Percentiles rank a stretch among this genome's conserved stretches.
Conservation (phyloP, 2,113 vertebrate species). For the Channa maculata region DNA sequence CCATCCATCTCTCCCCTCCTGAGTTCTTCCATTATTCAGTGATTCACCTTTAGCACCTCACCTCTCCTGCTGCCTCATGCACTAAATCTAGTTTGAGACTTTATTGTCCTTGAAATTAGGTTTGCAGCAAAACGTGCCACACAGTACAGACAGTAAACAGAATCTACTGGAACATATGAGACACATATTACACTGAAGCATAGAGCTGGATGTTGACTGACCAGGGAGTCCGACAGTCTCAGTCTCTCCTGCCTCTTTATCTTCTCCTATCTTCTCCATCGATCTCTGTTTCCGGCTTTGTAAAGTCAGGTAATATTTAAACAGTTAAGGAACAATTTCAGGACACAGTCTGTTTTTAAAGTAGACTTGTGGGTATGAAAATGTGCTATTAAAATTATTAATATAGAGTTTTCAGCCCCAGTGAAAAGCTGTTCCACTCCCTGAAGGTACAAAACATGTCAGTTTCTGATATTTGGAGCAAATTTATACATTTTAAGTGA, state of each 20-base stretch:
- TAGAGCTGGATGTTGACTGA: constrained; percentile 3
- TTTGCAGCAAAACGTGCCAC: constrained; percentile 43
- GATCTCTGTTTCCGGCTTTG: neutral
- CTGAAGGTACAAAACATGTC: too few species aligned
- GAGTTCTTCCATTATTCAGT: constrained; percentile 53
- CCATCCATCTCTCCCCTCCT: constrained; percentile 2
- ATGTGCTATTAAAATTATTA: too few species aligned
- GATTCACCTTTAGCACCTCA: constrained; percentile 43
- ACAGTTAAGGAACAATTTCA: too few species aligned
- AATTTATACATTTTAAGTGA: too few species aligned
- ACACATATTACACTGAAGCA: constrained; percentile 9
- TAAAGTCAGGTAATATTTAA: too few species aligned
- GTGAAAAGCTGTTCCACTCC: too few species aligned
- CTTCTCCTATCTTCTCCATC: neutral
- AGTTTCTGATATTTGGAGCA: too few species aligned
- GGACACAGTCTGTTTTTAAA: too few species aligned
- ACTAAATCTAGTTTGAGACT: constrained; percentile 61
- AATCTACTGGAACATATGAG: constrained; percentile 54
- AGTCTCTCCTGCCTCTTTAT: neutral
- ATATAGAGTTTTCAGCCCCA: too few species aligned
- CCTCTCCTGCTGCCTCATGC: constrained; percentile 22
- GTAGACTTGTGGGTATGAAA: too few species aligned
- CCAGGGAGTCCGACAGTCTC: neutral
- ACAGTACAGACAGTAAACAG: constrained; percentile 45
- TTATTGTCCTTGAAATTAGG: constrained; percentile 75